These are phyloP conservation scores for Lophius piscatorius DNA, from an alignment of 2,113 vertebrate species.

Conservation along the genomic window DNA sequence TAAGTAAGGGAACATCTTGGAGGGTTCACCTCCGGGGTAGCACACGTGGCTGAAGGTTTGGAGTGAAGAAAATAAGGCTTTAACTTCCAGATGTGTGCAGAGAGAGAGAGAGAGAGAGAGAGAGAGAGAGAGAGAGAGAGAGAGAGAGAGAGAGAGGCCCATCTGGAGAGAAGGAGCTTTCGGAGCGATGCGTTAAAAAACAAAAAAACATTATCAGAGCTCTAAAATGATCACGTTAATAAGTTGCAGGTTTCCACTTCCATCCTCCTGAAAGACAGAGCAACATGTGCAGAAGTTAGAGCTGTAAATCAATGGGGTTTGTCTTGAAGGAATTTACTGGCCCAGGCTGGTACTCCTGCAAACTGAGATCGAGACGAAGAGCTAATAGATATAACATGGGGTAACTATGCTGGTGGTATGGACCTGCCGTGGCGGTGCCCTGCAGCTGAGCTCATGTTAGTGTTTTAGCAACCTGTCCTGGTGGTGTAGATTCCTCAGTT, in stretches of 20 bases:
- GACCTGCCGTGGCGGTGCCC: not conserved
- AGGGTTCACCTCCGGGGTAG: conserved; percentile 75
- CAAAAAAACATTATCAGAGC: conserved; percentile 14
- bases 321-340: conserved; percentile 70
- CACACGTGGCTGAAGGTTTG: conserved; percentile 66
- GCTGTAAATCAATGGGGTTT: conserved; percentile 70
- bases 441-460: conserved; percentile 1
- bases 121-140: too few relatives aligned
- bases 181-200: conserved; percentile 39
- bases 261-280: conserved; percentile 63
- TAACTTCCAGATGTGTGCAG: conserved; percentile 72
- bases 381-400: conserved; percentile 39
- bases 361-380: conserved; percentile 44
- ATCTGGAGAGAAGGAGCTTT: conserved; percentile 65
- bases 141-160: too few relatives aligned
- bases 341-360: conserved; percentile 63
- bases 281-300: conserved; percentile 55
- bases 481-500: not conserved
- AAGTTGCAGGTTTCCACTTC: conserved; percentile 73
- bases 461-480: not conserved
- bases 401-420: conserved; percentile 26
- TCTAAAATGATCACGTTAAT: conserved; percentile 70
- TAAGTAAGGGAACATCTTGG: conserved; percentile 48
- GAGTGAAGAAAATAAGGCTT: conserved; percentile 61
- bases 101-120: too few relatives aligned